A percentile compares a stretch with the other conserved stretches of the same genome.
phyloP scores from a whole-genome alignment of 1,140 invertebrate genomes.

The Anoplolepis gracilipes region DNA sequence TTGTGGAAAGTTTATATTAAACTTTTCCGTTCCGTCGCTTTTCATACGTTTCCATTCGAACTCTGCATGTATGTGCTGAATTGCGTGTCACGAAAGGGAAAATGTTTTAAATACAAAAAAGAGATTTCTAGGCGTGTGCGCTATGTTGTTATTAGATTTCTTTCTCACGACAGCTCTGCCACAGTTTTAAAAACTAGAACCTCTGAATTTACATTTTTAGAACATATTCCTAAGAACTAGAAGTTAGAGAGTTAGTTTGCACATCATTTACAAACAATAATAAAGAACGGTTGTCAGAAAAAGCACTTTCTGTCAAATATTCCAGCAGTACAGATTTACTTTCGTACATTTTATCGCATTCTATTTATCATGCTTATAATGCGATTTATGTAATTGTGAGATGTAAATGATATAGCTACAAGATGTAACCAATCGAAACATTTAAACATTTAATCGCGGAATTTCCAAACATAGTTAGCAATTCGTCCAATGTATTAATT shows the following conservation, averaged over 20 bases:
- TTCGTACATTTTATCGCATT: background rate
- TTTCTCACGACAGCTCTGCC: background rate
- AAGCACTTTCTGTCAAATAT: constrained; percentile 3
- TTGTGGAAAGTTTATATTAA: constrained; percentile 37
- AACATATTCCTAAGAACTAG: background rate
- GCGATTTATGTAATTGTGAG: background rate
- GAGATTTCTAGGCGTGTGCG: background rate
- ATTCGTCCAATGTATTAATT: background rate
- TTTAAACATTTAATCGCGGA: background rate
- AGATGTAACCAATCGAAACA: background rate
- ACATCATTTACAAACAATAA: background rate
- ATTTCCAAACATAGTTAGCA: background rate
- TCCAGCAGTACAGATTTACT: background rate
- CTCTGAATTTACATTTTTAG: background rate
- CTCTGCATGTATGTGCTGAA: background rate
- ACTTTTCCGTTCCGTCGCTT: background rate
- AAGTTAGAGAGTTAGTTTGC: background rate
- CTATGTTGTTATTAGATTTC: background rate
- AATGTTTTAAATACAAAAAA: background rate
- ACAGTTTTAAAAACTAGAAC: background rate
- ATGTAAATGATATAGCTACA: background rate
- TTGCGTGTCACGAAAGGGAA: background rate
- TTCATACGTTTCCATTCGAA: constrained; percentile 11
- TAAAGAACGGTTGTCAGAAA: background rate
- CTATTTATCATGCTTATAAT: background rate